Percentiles rank a stretch among this genome's conserved stretches.
Conservation (phyloP, 2,888 invertebrate species). For the Perizoma affinitatum region DNA sequence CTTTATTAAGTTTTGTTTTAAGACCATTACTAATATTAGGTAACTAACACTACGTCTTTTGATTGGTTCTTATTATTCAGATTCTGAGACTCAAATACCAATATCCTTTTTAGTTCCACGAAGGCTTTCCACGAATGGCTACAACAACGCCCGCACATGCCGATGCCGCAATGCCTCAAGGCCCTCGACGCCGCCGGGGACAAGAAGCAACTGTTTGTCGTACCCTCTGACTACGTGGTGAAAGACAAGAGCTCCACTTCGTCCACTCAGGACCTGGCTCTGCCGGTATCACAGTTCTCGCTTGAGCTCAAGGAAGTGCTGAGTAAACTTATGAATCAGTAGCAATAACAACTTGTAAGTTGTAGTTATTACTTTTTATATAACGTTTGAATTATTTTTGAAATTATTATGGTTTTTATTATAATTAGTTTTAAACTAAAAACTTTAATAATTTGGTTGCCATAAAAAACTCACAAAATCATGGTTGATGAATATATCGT, state of each 20-base stretch:
- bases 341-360: not conserved
- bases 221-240: constrained; percentile 71
- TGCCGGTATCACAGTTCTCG: constrained; percentile 72
- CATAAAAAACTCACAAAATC: too few relatives aligned
- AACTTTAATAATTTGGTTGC: too few relatives aligned
- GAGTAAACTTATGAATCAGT: constrained; percentile 60
- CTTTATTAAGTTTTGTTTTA: too few relatives aligned
- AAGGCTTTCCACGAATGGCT: constrained; percentile 72
- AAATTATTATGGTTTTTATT: too few relatives aligned
- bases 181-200: constrained; percentile 49
- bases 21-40: too few relatives aligned
- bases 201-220: constrained; percentile 64
- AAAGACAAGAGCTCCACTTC: constrained; percentile 46
- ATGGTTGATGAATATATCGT: too few relatives aligned
- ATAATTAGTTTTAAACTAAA: too few relatives aligned
- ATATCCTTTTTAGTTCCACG: constrained; percentile 61
- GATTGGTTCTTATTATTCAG: too few relatives aligned
- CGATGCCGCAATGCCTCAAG: constrained; percentile 66
- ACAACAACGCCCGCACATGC: constrained; percentile 55
- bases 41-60: too few relatives aligned
- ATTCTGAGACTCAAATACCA: too few relatives aligned
- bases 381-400: too few relatives aligned
- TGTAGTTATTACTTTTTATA: too few relatives aligned
- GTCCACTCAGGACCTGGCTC: constrained; percentile 60
- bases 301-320: constrained; percentile 72